Percentiles rank a stretch among this genome's conserved stretches.
phyloP scores from a whole-genome alignment of 2,888 invertebrate species.

The Phengaris arion region DNA sequence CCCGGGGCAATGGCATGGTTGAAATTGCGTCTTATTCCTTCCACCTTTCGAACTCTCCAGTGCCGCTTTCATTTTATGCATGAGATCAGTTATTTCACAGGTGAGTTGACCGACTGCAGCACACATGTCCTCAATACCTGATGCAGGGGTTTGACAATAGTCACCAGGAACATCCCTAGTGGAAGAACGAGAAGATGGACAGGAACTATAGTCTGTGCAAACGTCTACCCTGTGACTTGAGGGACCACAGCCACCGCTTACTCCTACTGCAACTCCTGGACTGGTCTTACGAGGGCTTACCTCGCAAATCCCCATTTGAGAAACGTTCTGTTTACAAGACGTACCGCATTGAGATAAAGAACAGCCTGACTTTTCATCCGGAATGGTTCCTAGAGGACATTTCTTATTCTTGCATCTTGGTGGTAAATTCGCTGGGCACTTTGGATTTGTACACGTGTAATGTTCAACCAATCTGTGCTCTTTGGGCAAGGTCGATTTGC shows the following conservation, averaged over 20 bases:
- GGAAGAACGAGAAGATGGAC: slow-evolving; percentile 41
- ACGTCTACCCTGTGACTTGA: slow-evolving; percentile 30
- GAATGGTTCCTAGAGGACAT: neutral
- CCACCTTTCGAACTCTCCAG: slow-evolving; percentile 40
- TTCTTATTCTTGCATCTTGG: slow-evolving; percentile 45
- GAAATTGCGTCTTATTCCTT: slow-evolving; percentile 43
- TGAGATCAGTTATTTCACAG: slow-evolving; percentile 47
- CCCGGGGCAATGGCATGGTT: slow-evolving; percentile 56
- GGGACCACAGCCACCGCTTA: neutral
- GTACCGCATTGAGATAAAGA: neutral
- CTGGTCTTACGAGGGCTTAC: neutral
- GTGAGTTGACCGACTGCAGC: slow-evolving; percentile 50
- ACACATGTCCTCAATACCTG: slow-evolving; percentile 48
- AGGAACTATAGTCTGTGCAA: slow-evolving; percentile 33
- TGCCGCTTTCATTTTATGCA: slow-evolving; percentile 46
- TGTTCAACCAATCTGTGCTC: slow-evolving; percentile 53
- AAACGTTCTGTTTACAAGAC: neutral
- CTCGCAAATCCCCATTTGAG: neutral
- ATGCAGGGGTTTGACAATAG: slow-evolving; percentile 39
- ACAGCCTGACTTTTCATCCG: neutral
- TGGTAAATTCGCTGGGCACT: slow-evolving; percentile 56
- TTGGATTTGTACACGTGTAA: slow-evolving; percentile 52
- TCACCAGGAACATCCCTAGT: slow-evolving; percentile 44
- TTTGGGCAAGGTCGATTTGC: slow-evolving; percentile 49
- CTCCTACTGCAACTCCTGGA: neutral